A percentile compares a stretch with the other conserved stretches of the same genome.
Evolutionary conservation across 2,888 invertebrate species (phyloP).

Genomic region (Acleris cristana): DNA sequence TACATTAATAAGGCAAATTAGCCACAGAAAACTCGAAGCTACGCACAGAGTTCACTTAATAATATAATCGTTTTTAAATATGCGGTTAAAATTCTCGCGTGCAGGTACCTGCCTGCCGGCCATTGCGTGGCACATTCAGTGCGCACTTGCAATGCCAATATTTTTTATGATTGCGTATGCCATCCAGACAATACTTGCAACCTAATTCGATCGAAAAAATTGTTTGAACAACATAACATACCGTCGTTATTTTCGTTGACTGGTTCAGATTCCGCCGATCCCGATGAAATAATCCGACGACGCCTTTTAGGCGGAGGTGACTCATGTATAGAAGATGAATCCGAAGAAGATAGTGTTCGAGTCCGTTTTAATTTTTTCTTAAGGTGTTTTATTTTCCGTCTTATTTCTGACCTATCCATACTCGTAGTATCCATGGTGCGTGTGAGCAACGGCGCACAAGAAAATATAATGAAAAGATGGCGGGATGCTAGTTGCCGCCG

Average conservation of each 20-base stretch:
- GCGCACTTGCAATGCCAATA: background rate
- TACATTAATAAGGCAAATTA: background rate
- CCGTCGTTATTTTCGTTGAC: background rate
- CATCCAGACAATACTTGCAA: slow-evolving; percentile 8
- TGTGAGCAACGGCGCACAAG: slow-evolving; percentile 11
- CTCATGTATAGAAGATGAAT: background rate
- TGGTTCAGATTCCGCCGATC: background rate
- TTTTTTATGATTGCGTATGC: slow-evolving; percentile 6
- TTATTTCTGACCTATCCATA: slow-evolving; percentile 4
- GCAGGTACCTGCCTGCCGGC: background rate
- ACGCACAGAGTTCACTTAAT: background rate
- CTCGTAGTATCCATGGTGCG: background rate
- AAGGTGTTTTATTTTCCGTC: background rate
- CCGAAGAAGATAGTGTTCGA: background rate
- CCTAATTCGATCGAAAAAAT: background rate
- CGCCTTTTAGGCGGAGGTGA: background rate
- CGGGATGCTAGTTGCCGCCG: background rate
- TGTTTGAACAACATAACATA: background rate
- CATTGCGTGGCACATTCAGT: slow-evolving; percentile 3
- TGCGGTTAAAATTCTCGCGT: background rate
- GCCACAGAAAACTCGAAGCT: background rate
- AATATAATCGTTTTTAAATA: background rate
- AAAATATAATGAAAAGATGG: slow-evolving; percentile 2
- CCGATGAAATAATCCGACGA: slow-evolving; percentile 4
- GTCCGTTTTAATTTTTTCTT: background rate